These are phyloP conservation scores for Paramormyrops hopkinsi DNA, from an alignment of 2,797 vertebrate genomes.

Conservation along the genomic window DNA sequence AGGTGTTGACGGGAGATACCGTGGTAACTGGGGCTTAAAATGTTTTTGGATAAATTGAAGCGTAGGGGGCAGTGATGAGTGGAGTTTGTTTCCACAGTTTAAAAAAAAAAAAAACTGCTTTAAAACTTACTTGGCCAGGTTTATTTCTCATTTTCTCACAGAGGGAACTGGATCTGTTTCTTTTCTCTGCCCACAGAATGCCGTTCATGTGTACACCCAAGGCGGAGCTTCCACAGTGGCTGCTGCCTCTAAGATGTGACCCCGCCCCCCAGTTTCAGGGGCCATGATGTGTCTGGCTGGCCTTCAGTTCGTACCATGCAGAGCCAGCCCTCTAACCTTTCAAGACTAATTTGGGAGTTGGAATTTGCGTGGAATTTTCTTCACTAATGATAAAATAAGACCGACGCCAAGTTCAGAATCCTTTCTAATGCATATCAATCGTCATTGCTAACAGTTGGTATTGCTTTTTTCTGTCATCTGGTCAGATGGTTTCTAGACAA, in stretches of 20 bases:
- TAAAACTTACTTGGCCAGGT: not conserved
- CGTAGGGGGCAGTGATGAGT: not conserved
- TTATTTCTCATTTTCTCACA: not conserved
- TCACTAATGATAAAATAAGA: not conserved
- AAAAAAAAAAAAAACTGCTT: not conserved
- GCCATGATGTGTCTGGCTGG: not conserved
- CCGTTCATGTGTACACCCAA: constrained; percentile 66
- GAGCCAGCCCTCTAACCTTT: not conserved
- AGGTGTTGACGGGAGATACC: not conserved
- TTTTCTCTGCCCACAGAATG: constrained; percentile 50
- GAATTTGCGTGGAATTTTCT: not conserved
- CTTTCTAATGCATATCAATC: not conserved
- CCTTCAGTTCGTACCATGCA: not conserved
- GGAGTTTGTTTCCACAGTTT: not conserved
- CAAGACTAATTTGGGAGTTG: not conserved
- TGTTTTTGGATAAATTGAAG: not conserved
- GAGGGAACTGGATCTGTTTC: not conserved
- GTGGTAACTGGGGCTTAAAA: not conserved
- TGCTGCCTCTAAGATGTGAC: constrained; percentile 76
- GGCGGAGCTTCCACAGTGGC: constrained; percentile 50
- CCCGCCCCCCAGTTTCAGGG: not conserved
- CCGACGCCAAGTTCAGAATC: not conserved
- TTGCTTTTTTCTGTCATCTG: not conserved
- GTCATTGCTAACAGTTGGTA: not conserved
- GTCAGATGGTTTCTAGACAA: not conserved